A percentile compares a stretch with the other conserved stretches of the same genome.
Conservation (phyloP, 2,888 invertebrate species). For the Cactoblastis cactorum region DNA sequence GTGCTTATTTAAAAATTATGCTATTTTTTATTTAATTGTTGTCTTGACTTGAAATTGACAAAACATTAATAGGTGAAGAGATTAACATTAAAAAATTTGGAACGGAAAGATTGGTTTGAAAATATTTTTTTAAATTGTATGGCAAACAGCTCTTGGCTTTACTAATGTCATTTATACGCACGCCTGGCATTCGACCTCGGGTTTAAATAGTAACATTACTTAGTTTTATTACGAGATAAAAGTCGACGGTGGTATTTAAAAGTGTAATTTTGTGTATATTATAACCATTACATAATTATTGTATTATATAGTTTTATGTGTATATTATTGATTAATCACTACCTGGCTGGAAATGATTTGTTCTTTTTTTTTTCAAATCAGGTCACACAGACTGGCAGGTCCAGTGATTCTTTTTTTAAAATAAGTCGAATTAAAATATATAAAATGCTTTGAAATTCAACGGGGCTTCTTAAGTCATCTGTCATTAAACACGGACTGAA, state of each 20-base stretch:
- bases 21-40: too few species aligned
- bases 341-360: constrained; percentile 13
- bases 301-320: constrained; percentile 64
- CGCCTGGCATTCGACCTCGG: constrained; percentile 20
- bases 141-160: neutral
- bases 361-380: constrained; percentile 7
- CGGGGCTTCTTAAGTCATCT: neutral
- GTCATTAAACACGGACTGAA: constrained; percentile 4
- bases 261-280: constrained; percentile 41
- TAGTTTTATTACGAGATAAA: constrained; percentile 22
- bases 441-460: neutral
- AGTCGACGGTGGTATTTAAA: constrained; percentile 12
- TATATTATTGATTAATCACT: constrained; percentile 33
- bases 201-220: constrained; percentile 28
- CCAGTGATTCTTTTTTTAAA: constrained; percentile 2
- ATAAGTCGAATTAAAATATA: constrained; percentile 1
- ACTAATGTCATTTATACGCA: neutral
- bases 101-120: neutral
- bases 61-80: too few species aligned
- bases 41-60: too few species aligned
- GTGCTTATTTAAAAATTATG: too few species aligned
- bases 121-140: neutral
- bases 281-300: constrained; percentile 41
- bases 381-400: neutral
- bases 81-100: neutral